phyloP scores from a whole-genome alignment of 2,797 vertebrate species.

The Galaxias olidus region DNA sequence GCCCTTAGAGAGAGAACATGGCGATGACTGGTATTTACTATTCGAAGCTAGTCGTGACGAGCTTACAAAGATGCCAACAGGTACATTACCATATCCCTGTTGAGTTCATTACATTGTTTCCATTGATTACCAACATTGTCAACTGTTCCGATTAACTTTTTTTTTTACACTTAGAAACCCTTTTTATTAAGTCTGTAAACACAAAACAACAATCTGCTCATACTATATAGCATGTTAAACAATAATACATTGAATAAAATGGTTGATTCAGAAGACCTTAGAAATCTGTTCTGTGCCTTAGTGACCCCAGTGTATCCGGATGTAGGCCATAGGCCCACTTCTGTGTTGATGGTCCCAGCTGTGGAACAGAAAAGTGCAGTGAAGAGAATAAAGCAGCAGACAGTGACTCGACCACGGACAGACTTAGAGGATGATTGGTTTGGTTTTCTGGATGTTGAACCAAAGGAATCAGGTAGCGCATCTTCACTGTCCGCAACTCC shows the following conservation, averaged over 20 bases:
- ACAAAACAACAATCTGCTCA: too few relatives aligned
- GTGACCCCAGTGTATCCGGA: too few relatives aligned
- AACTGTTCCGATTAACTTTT: too few relatives aligned
- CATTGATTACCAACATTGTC: too few relatives aligned
- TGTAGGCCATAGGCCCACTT: slow-evolving; percentile 21
- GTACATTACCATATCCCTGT: neutral
- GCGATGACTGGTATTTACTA: slow-evolving; percentile 15
- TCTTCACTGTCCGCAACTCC: too few relatives aligned
- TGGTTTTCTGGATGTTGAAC: slow-evolving; percentile 11
- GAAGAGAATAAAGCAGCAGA: slow-evolving; percentile 35
- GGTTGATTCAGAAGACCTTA: too few relatives aligned
- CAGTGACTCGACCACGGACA: slow-evolving; percentile 20
- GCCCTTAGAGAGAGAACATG: slow-evolving; percentile 3
- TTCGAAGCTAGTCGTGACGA: neutral
- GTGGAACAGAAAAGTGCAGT: slow-evolving; percentile 39
- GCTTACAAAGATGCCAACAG: slow-evolving; percentile 10
- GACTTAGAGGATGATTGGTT: slow-evolving; percentile 35
- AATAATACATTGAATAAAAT: too few relatives aligned
- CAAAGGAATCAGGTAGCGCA: slow-evolving; percentile 34
- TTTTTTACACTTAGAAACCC: too few relatives aligned
- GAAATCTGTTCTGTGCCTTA: too few relatives aligned
- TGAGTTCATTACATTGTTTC: too few relatives aligned
- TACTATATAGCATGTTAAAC: too few relatives aligned
- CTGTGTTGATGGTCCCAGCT: slow-evolving; percentile 27
- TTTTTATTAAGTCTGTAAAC: too few relatives aligned